Conservation (phyloP, 92 coral and sea anemone species). For the Plumapathes pennacea region DNA sequence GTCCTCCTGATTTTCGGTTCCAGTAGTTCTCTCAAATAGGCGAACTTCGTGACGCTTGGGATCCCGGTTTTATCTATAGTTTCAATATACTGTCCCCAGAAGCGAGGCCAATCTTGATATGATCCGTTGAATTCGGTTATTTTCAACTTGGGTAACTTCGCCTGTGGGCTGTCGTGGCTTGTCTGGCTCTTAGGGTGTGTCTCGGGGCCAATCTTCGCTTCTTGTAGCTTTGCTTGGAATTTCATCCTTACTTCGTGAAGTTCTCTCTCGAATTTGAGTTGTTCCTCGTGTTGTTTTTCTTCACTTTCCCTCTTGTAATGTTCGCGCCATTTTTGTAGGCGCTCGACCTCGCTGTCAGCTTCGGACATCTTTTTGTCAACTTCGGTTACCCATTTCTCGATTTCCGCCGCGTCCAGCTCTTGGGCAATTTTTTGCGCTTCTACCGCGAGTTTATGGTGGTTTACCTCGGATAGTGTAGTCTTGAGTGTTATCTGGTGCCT, state of each 20-base stretch:
- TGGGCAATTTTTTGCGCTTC: constrained; percentile 33
- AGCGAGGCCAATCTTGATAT: constrained; percentile 30
- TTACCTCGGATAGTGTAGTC: constrained; percentile 10
- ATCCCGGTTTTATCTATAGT: constrained; percentile 23
- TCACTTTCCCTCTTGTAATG: not conserved
- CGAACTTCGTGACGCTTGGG: constrained; percentile 34
- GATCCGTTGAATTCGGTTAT: constrained; percentile 23
- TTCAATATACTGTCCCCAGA: constrained; percentile 26
- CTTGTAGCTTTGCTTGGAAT: constrained; percentile 22
- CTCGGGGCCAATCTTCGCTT: constrained; percentile 1
- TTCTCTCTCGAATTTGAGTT: constrained; percentile 36
- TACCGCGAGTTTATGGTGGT: constrained; percentile 2
- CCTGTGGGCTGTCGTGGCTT: too few relatives aligned
- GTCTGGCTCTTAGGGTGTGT: too few relatives aligned
- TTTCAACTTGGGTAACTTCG: constrained; percentile 35
- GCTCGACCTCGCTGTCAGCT: constrained; percentile 17
- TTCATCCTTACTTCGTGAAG: constrained; percentile 40
- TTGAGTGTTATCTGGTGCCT: constrained; percentile 19
- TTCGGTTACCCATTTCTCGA: not conserved
- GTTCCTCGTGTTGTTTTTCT: constrained; percentile 15
- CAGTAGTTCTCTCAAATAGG: constrained; percentile 14
- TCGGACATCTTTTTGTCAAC: constrained; percentile 13
- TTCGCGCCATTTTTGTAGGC: not conserved
- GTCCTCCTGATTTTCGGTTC: constrained; percentile 11
- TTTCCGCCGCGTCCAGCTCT: constrained; percentile 3